A percentile compares a stretch with the other conserved stretches of the same genome.
Conservation (phyloP, 2,888 invertebrate genomes). For the Andrena haemorrhoa region DNA sequence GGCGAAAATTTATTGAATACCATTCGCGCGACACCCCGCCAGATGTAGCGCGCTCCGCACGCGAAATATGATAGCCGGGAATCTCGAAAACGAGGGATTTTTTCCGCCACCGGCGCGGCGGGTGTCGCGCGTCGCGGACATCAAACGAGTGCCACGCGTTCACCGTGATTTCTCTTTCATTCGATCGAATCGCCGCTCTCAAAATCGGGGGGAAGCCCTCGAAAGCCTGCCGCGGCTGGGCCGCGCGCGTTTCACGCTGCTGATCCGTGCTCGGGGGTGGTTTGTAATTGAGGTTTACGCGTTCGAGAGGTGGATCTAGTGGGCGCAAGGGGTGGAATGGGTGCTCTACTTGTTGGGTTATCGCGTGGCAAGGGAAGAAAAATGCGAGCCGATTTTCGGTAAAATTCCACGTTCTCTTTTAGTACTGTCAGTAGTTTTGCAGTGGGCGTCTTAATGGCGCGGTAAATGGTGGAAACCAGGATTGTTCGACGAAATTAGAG, state of each 20-base stretch:
- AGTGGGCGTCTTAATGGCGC: no score
- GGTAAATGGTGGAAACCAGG: no score
- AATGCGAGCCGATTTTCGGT: no score
- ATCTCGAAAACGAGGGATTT: constrained; percentile 5
- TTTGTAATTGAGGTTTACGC: not conserved
- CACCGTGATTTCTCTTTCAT: constrained; percentile 31
- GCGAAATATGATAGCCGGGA: constrained; percentile 25
- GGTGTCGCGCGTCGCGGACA: not conserved
- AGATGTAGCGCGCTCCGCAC: not conserved
- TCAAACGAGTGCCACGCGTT: constrained; percentile 9
- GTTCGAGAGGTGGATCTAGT: not conserved
- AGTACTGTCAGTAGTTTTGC: no score
- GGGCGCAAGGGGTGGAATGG: not conserved
- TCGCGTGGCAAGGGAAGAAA: no score
- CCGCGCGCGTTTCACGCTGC: not conserved
- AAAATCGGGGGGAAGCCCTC: not conserved
- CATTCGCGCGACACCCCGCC: constrained; percentile 8
- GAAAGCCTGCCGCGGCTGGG: not conserved
- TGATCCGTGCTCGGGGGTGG: not conserved
- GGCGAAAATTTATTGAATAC: constrained; percentile 49
- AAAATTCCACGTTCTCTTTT: no score
- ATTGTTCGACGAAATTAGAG: not conserved
- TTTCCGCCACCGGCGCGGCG: not conserved
- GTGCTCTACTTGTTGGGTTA: no score
- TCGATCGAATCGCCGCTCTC: constrained; percentile 11